Conservation (phyloP, 2,113 vertebrate genomes). For the Eonycteris spelaea region DNA sequence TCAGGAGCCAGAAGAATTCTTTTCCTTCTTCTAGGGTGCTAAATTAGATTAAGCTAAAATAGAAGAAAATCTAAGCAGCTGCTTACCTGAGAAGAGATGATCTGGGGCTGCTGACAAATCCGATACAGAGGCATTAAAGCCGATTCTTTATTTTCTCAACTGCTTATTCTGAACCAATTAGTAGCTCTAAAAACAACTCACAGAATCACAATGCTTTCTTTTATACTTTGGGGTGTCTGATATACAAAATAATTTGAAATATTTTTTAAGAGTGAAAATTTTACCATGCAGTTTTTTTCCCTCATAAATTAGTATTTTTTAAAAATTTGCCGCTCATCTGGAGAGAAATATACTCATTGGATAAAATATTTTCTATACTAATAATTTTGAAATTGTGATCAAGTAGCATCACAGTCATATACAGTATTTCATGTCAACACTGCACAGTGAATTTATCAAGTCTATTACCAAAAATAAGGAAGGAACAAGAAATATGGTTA, state of each 20-base stretch:
- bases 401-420: background rate
- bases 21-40: background rate
- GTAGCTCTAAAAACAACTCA: background rate
- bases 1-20: background rate
- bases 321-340: background rate
- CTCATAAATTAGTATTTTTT: background rate
- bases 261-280: constrained; percentile 4
- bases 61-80: background rate
- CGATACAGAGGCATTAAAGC: background rate
- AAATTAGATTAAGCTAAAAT: background rate
- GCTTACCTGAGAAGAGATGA: background rate
- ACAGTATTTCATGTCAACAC: background rate
- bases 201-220: background rate
- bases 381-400: background rate
- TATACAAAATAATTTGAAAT: background rate
- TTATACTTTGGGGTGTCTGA: background rate
- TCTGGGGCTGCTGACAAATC: background rate
- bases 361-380: constrained; percentile 11
- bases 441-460: background rate
- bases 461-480: background rate
- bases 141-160: background rate
- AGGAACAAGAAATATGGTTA: background rate
- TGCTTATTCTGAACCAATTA: background rate
- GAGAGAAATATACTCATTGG: background rate
- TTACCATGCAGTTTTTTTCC: background rate